phyloP scores from a whole-genome alignment of 2,888 invertebrate genomes.

The Athetis lepigone region DNA sequence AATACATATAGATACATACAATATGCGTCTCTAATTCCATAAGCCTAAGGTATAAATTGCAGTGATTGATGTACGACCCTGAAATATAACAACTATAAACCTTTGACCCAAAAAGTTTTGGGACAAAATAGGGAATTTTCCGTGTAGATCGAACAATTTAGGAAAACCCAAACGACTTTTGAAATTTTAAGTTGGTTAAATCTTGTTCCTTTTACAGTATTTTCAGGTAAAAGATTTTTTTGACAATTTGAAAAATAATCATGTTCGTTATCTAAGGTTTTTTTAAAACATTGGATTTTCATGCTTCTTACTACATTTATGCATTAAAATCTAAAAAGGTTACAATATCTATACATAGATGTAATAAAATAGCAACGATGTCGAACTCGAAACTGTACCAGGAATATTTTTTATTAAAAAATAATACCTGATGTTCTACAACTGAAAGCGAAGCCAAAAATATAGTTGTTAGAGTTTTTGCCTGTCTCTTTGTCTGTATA shows the following conservation, averaged over 20 bases:
- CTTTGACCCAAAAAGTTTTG: conserved; percentile 46
- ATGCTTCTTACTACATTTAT: no score
- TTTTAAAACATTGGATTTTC: no score
- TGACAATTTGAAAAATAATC: conserved; percentile 1
- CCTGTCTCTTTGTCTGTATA: no score
- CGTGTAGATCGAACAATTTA: conserved; percentile 28
- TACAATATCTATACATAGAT: no score
- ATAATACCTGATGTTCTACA: no score
- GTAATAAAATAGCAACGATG: no score
- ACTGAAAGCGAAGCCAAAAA: no score
- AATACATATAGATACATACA: not conserved
- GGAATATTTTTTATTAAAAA: no score
- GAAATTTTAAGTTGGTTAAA: conserved; percentile 46
- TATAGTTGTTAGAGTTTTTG: no score
- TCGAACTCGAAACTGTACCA: no score
- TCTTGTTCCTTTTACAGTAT: conserved; percentile 16
- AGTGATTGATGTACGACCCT: not conserved
- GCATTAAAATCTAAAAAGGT: no score
- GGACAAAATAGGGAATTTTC: conserved; percentile 42
- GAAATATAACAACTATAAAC: conserved; percentile 37
- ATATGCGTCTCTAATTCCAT: not conserved
- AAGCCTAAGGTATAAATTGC: not conserved
- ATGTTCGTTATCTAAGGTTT: not conserved
- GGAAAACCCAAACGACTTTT: conserved; percentile 38
- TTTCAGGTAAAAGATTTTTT: conserved; percentile 33